Conservation (phyloP, 1,140 invertebrate genomes). For the Zaprionus taronus region DNA sequence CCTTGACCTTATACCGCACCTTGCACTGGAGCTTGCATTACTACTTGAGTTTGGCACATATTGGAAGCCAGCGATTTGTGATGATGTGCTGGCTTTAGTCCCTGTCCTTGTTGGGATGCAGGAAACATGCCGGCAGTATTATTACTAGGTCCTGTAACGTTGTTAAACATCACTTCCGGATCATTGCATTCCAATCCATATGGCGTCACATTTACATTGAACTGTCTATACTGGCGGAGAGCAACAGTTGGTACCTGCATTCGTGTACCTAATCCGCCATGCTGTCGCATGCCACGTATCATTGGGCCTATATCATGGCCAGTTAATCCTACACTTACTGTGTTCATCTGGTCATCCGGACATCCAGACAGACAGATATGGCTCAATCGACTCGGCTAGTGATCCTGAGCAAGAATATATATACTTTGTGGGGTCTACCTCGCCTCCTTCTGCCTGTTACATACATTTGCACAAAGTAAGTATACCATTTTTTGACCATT, state of each 20-base stretch:
- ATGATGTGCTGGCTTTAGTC: slow-evolving; percentile 46
- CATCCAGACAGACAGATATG: no score
- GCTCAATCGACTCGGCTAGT: no score
- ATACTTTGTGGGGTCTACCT: no score
- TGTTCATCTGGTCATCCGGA: no score
- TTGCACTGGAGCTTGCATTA: slow-evolving; percentile 86
- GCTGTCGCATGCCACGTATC: slow-evolving; percentile 63
- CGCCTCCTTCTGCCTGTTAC: no score
- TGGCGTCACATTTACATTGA: slow-evolving; percentile 31
- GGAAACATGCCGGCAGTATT: slow-evolving; percentile 47
- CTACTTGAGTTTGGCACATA: slow-evolving; percentile 62
- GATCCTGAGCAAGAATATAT: no score
- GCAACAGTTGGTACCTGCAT: slow-evolving; percentile 44
- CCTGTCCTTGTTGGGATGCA: slow-evolving; percentile 39
- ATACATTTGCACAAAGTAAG: no score
- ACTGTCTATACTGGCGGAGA: slow-evolving; percentile 53
- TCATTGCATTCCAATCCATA: slow-evolving; percentile 67
- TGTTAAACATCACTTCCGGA: slow-evolving; percentile 54
- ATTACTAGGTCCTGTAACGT: slow-evolving; percentile 18
- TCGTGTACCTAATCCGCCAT: slow-evolving; percentile 48
- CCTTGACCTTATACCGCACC: slow-evolving; percentile 61
- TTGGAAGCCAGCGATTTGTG: slow-evolving; percentile 49
- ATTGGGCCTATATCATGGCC: slow-evolving; percentile 85
- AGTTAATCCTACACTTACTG: slow-evolving; percentile 77
- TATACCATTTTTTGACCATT: no score